Percentiles rank a stretch among this genome's conserved stretches.
phyloP scores from a whole-genome alignment of 2,888 invertebrate genomes.

The Abrostola tripartita region DNA sequence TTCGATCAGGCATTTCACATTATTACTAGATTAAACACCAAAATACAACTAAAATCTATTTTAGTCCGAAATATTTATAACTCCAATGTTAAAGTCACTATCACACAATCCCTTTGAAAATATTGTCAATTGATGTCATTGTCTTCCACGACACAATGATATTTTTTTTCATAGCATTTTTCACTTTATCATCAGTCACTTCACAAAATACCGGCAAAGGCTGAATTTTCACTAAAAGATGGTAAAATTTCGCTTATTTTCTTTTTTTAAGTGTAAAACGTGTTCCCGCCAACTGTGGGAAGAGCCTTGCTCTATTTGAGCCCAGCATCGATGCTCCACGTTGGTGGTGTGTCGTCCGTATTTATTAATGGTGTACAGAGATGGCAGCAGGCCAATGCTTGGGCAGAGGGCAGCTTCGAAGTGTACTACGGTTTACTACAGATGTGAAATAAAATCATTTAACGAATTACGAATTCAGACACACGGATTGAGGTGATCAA shows the following conservation, averaged over 20 bases:
- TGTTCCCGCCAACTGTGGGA: slow-evolving; percentile 50
- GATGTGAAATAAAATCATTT: slow-evolving; percentile 5
- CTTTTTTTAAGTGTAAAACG: slow-evolving; percentile 14
- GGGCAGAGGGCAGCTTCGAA: slow-evolving; percentile 41
- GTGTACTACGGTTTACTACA: slow-evolving; percentile 40
- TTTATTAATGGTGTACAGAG: slow-evolving; percentile 60
- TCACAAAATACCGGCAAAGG: background rate
- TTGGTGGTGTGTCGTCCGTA: slow-evolving; percentile 37
- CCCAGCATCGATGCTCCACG: slow-evolving; percentile 36
- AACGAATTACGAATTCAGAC: background rate
- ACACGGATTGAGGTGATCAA: background rate
- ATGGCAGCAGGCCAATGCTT: slow-evolving; percentile 62
- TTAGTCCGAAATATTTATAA: slow-evolving; percentile 20
- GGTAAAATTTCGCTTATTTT: slow-evolving; percentile 10
- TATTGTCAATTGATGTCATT: slow-evolving; percentile 21
- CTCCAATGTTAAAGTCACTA: slow-evolving; percentile 24
- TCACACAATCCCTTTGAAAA: slow-evolving; percentile 17
- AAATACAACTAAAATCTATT: slow-evolving; percentile 18
- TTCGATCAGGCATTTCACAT: slow-evolving; percentile 82
- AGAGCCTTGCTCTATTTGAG: slow-evolving; percentile 73
- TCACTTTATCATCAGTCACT: slow-evolving; percentile 11
- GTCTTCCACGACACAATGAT: background rate
- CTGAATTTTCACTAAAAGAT: slow-evolving; percentile 1
- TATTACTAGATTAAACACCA: slow-evolving; percentile 50
- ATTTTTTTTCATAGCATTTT: background rate